These are phyloP conservation scores for Cinara cedri DNA, from an alignment of 2,888 invertebrate genomes.

Conservation along the genomic window DNA sequence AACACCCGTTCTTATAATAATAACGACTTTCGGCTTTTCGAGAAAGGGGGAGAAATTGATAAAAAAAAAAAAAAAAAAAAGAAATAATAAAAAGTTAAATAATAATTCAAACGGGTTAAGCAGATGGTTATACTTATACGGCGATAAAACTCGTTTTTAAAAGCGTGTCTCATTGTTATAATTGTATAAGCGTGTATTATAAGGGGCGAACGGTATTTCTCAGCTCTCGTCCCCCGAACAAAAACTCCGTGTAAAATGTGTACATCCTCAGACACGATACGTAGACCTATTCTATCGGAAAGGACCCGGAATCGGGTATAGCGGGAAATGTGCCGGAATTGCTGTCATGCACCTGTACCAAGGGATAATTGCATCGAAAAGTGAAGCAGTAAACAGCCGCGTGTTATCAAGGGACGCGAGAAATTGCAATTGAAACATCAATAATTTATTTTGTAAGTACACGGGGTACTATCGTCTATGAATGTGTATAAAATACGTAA, in stretches of 20 bases:
- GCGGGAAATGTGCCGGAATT: too few relatives aligned
- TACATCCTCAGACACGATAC: neutral
- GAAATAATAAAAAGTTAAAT: slow-evolving; percentile 29
- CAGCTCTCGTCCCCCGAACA: neutral
- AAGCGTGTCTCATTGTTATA: slow-evolving; percentile 44
- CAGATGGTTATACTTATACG: slow-evolving; percentile 31
- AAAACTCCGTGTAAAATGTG: neutral
- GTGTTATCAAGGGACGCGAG: too few relatives aligned
- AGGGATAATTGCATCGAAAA: too few relatives aligned
- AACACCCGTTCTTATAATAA: slow-evolving; percentile 49
- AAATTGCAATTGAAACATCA: too few relatives aligned
- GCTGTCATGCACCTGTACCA: too few relatives aligned
- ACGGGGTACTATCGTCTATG: too few relatives aligned
- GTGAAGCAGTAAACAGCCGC: too few relatives aligned
- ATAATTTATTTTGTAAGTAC: too few relatives aligned
- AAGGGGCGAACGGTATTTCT: neutral
- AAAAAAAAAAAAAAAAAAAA: slow-evolving; percentile 25
- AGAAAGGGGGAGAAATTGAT: slow-evolving; percentile 52
- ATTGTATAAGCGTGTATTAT: neutral
- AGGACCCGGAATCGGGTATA: too few relatives aligned
- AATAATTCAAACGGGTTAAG: slow-evolving; percentile 51
- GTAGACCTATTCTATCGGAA: neutral
- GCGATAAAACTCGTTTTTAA: slow-evolving; percentile 52
- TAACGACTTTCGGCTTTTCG: slow-evolving; percentile 46
- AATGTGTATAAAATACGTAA: too few relatives aligned